Conservation (phyloP, 1,140 invertebrate species). For the Homalodisca vitripennis region DNA sequence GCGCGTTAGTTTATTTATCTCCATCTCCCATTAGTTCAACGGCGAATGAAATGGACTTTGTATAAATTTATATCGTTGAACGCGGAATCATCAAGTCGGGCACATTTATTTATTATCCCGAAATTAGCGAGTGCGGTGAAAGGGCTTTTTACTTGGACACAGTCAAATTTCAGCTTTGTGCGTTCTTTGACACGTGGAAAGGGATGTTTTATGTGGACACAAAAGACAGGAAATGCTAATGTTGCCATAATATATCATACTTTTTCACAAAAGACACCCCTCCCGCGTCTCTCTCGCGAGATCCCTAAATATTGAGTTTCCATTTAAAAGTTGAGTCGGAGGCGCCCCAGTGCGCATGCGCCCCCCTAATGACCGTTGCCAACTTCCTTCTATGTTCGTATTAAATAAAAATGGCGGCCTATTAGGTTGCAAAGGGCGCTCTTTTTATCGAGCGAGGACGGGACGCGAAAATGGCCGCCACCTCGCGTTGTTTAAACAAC, state of each 20-base stretch:
- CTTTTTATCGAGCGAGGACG: slow-evolving; percentile 26
- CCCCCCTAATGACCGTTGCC: slow-evolving; percentile 23
- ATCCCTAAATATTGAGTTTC: slow-evolving; percentile 27
- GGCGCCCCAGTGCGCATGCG: slow-evolving; percentile 13
- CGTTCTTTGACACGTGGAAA: slow-evolving; percentile 7
- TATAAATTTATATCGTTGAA: too few species aligned
- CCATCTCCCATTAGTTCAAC: background rate
- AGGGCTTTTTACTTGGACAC: slow-evolving; percentile 19
- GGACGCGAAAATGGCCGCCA: slow-evolving; percentile 28
- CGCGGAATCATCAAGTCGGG: background rate
- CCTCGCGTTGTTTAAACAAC: slow-evolving; percentile 21
- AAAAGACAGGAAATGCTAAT: slow-evolving; percentile 27
- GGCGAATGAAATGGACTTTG: too few species aligned
- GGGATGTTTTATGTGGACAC: slow-evolving; percentile 17
- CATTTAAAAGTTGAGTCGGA: slow-evolving; percentile 25
- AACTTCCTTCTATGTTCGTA: slow-evolving; percentile 27
- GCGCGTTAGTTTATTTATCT: slow-evolving; percentile 1
- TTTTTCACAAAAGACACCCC: slow-evolving; percentile 24
- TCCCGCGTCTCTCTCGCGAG: slow-evolving; percentile 1
- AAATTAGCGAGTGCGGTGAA: slow-evolving; percentile 17
- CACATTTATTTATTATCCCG: slow-evolving; percentile 8
- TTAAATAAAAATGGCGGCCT: slow-evolving; percentile 32
- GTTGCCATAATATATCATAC: slow-evolving; percentile 22
- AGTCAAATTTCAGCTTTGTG: slow-evolving; percentile 10
- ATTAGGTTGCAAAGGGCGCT: slow-evolving; percentile 28